Conservation (phyloP, 2,113 vertebrate genomes). For the Triplophysa dalaica region DNA sequence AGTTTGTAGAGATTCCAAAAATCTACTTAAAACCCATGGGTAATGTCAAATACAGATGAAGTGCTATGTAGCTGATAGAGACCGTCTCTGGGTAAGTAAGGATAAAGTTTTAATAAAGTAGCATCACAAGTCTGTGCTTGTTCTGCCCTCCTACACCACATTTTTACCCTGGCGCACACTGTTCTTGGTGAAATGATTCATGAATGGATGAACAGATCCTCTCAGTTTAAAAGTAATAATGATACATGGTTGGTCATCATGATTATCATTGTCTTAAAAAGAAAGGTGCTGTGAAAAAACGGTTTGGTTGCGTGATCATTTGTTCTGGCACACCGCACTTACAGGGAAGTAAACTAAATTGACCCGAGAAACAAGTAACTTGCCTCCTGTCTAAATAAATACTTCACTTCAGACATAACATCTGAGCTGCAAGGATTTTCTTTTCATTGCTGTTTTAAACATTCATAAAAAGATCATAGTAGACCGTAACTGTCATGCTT, state of each 20-base stretch:
- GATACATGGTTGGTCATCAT: constrained; percentile 8
- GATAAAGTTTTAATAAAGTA: constrained; percentile 12
- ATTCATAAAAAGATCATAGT: constrained; percentile 13
- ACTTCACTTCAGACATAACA: constrained; percentile 21
- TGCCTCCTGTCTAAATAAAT: not conserved
- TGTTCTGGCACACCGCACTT: not conserved
- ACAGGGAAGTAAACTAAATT: constrained; percentile 36
- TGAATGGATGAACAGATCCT: not conserved
- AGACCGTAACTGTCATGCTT: constrained; percentile 55
- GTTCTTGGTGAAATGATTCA: constrained; percentile 20
- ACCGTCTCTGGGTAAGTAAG: constrained; percentile 7
- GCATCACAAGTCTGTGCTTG: constrained; percentile 34
- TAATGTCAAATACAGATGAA: not conserved
- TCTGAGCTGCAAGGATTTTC: not conserved
- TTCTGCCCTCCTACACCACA: constrained; percentile 34
- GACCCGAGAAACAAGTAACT: constrained; percentile 14
- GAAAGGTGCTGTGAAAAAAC: not conserved
- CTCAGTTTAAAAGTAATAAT: constrained; percentile 8
- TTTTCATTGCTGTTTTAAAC: not conserved
- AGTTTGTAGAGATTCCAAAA: too few species aligned
- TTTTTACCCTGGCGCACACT: not conserved
- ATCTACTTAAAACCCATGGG: too few species aligned
- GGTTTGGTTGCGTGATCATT: not conserved
- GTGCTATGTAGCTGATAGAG: constrained; percentile 11
- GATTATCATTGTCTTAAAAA: constrained; percentile 2